A percentile compares a stretch with the other conserved stretches of the same genome.
phyloP scores from a whole-genome alignment of 2,888 invertebrate genomes.

The Nyleta sp. region DNA sequence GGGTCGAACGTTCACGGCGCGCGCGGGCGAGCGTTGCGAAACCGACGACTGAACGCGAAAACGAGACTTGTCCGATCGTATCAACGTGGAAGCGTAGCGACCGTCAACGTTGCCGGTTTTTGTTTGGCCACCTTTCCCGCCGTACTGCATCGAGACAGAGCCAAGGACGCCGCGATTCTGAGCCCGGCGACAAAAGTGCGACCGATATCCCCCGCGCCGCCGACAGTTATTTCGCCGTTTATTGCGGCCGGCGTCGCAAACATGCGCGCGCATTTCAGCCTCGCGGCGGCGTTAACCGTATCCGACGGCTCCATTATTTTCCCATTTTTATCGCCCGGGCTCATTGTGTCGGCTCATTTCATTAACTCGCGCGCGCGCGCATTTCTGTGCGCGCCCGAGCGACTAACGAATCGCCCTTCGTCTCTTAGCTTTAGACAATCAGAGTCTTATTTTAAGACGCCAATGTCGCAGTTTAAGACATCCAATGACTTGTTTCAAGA shows the following conservation, averaged over 20 bases:
- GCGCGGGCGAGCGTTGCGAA: slow-evolving; percentile 25
- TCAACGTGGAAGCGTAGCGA: slow-evolving; percentile 57
- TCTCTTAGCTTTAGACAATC: too few species aligned
- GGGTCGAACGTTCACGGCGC: slow-evolving; percentile 44
- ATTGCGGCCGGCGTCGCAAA: slow-evolving; percentile 28
- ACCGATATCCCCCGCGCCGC: slow-evolving; percentile 38
- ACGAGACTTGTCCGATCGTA: slow-evolving; percentile 43
- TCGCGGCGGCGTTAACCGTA: slow-evolving; percentile 26
- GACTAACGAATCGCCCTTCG: too few species aligned
- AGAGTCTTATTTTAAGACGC: too few species aligned
- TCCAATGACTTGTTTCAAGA: too few species aligned
- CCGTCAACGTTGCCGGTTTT: slow-evolving; percentile 46
- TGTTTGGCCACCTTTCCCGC: slow-evolving; percentile 59
- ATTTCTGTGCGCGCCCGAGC: too few species aligned
- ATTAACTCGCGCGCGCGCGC: slow-evolving; percentile 31
- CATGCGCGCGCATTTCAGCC: slow-evolving; percentile 24
- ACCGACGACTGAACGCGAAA: slow-evolving; percentile 15
- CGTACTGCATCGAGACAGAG: slow-evolving; percentile 56
- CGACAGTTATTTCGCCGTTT: slow-evolving; percentile 48
- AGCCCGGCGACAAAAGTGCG: slow-evolving; percentile 52
- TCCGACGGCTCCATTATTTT: slow-evolving; percentile 52
- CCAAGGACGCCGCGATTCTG: slow-evolving; percentile 59
- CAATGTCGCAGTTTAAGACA: too few species aligned
- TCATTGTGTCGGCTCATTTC: slow-evolving; percentile 29
- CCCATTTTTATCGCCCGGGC: slow-evolving; percentile 15